These are phyloP conservation scores for Ornithoptera alexandrae DNA, from an alignment of 2,888 invertebrate species.

Conservation along the genomic window DNA sequence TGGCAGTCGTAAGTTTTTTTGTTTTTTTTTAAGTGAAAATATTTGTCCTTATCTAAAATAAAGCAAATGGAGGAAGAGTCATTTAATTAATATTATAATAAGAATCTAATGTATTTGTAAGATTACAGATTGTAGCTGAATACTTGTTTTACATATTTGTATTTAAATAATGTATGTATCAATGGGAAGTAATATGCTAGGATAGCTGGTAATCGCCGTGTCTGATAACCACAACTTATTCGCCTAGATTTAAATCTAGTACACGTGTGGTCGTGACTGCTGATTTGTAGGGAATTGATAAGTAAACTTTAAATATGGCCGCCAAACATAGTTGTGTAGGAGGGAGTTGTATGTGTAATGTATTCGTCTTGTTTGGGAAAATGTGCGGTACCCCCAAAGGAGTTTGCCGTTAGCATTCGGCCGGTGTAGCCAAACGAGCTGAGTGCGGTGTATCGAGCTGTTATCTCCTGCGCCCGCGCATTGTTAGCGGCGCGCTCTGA, in stretches of 20 bases:
- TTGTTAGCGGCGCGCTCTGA: constrained; percentile 73
- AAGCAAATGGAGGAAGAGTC: no score
- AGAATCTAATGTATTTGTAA: no score
- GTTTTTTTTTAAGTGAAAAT: no score
- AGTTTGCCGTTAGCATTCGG: constrained; percentile 64
- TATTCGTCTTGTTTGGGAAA: constrained; percentile 30
- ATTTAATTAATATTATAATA: no score
- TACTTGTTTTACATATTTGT: neutral
- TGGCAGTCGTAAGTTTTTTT: no score
- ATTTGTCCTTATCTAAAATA: no score
- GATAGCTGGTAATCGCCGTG: constrained; percentile 31
- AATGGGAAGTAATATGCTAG: neutral
- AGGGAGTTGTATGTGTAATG: constrained; percentile 22
- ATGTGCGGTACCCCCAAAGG: constrained; percentile 42
- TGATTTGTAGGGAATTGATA: constrained; percentile 62
- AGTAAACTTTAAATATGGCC: constrained; percentile 36
- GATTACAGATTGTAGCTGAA: no score
- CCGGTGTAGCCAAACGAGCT: constrained; percentile 53
- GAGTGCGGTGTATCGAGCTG: constrained; percentile 56
- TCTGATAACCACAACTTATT: constrained; percentile 38
- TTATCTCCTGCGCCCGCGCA: constrained; percentile 60
- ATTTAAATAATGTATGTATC: neutral
- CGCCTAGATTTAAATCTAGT: constrained; percentile 48
- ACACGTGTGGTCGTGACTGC: constrained; percentile 58
- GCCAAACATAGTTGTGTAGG: constrained; percentile 25